Evolutionary conservation across 2,797 vertebrate species (phyloP), one percentile per base, ranked within the genome.

Genomic region (Delichon dasypus): DNA sequence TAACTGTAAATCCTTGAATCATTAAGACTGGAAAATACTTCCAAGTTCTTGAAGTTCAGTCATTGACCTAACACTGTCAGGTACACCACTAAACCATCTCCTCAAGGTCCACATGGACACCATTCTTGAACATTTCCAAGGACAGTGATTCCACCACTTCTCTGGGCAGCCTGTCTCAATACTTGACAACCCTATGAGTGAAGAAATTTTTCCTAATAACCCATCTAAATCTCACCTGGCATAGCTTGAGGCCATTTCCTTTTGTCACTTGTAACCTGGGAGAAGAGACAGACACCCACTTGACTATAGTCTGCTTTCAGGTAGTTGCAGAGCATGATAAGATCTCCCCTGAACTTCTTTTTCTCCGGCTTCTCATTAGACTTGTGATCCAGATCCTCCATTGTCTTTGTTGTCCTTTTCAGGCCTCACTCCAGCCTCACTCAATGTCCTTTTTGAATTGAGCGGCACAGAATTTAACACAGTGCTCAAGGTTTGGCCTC

Each of bases 271-370:
- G 10, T 55, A 50, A 62, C 15, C 11, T 54, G 30, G 2, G 14
- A 38, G 34, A 70, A 64, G 57, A 75, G n/a, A 53, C 19, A 1
- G 2, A 32, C 9, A 8, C 18, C 8, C 26, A 13, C 27, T 12
- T 76, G 19, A 12, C 17, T 48, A 13, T 30, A 48, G 8, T 40
- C 47, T 53, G 5, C 11, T 36, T 54, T 58, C 47, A 29, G 14
- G 14, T n/a, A 22, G 11, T 25, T 65, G 16, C 19, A 58, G 16
- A 34, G 13, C 0, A 0, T 6, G 1, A 30, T 36, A 15, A 65
- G 3, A 9, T 47, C 14, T 42, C 5, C 8, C 23, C 5, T 22
- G 10, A 44, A 12, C 5, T 8, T 64, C 16, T n/a, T 70, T 79
- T 74, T 54, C 25, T 44, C 20, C 23, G 53, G 6, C 7, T 54